Evolutionary conservation across 92 coral and sea anemone species (phyloP).

Genomic region (Palythoa caribaeorum): DNA sequence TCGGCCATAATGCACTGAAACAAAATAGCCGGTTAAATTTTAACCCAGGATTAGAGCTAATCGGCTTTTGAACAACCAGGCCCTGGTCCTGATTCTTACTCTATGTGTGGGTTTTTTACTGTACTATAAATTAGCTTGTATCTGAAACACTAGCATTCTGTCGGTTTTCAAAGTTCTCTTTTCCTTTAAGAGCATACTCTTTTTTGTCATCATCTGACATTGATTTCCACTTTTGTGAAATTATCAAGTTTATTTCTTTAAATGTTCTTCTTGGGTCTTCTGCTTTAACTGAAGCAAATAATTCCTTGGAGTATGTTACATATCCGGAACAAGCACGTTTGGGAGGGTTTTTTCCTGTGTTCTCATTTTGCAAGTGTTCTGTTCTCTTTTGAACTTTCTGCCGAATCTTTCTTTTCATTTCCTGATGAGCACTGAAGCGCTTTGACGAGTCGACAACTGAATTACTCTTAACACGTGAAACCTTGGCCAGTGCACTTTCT

Average conservation of each 20-base stretch:
- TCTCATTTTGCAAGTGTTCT: background rate
- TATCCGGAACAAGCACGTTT: constrained; percentile 22
- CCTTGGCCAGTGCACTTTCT: constrained; percentile 6
- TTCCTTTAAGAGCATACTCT: constrained; percentile 9
- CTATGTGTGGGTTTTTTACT: too few relatives aligned
- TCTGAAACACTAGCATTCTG: constrained; percentile 2
- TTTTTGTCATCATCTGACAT: background rate
- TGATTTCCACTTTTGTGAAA: background rate
- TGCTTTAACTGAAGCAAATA: constrained; percentile 8
- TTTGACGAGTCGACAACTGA: background rate
- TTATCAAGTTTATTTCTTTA: constrained; percentile 19
- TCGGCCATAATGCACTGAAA: too few relatives aligned
- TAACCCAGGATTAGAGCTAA: too few relatives aligned
- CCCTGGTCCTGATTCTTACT: too few relatives aligned
- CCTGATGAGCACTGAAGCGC: constrained; percentile 22
- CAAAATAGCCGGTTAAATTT: too few relatives aligned
- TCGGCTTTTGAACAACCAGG: too few relatives aligned
- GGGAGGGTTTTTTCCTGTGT: background rate
- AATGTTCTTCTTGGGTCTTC: constrained; percentile 20
- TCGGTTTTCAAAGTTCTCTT: constrained; percentile 15
- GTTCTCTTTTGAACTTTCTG: background rate
- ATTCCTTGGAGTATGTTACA: constrained; percentile 10
- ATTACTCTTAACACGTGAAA: background rate
- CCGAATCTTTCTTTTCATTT: constrained; percentile 15
- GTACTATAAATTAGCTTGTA: background rate